Percentiles rank a stretch among this genome's conserved stretches.
Conservation (phyloP, 2,888 invertebrate species). For the Mythimna albipuncta region DNA sequence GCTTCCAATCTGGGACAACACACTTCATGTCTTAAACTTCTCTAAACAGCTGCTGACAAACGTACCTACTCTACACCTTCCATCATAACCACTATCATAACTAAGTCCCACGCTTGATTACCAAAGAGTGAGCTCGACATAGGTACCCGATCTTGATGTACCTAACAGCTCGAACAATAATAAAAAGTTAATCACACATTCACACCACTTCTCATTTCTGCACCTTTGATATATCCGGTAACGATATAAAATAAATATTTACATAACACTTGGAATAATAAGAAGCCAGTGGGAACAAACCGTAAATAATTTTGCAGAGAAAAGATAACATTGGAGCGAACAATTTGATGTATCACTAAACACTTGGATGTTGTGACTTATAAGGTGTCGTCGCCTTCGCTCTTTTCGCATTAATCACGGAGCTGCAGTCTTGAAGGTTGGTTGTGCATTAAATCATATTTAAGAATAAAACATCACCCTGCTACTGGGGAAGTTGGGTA, state of each 20-base stretch:
- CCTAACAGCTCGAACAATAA: neutral
- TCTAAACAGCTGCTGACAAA: neutral
- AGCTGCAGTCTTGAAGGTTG: constrained; percentile 24
- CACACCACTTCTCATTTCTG: neutral
- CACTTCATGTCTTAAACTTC: neutral
- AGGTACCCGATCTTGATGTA: neutral
- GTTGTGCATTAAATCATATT: constrained; percentile 15
- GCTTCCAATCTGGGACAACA: neutral
- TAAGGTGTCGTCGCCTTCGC: constrained; percentile 19
- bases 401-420: constrained; percentile 34
- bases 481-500: neutral
- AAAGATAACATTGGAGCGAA: constrained; percentile 46
- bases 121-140: neutral
- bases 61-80: neutral
- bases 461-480: neutral
- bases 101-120: neutral
- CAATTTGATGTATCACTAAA: constrained; percentile 38
- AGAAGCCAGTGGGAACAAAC: constrained; percentile 15
- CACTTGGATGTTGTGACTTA: constrained; percentile 30
- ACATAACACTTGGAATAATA: constrained; percentile 24
- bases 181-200: neutral
- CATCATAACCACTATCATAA: neutral
- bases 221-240: constrained; percentile 7
- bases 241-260: constrained; percentile 33
- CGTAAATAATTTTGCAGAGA: constrained; percentile 33